These are phyloP conservation scores for Loris lydekkerianus DNA, from an alignment of 2,797 vertebrate genomes.

Conservation along the genomic window DNA sequence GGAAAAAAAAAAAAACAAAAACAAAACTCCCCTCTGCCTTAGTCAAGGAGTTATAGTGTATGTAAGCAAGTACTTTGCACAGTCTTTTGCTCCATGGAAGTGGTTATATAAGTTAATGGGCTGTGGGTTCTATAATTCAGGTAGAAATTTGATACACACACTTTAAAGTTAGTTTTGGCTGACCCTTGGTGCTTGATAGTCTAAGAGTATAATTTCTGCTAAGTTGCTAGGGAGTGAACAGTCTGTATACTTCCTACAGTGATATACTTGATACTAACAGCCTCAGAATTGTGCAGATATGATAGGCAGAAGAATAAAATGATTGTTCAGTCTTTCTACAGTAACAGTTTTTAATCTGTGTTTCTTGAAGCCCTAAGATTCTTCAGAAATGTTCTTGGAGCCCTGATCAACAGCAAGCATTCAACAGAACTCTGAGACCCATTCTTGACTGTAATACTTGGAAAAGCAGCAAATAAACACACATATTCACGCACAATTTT, in stretches of 20 bases:
- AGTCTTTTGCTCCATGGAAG: not conserved
- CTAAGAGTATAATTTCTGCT: not conserved
- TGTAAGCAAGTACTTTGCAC: accelerated
- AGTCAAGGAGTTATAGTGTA: not conserved
- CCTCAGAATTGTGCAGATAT: not conserved
- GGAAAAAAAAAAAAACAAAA: not conserved
- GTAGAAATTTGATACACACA: not conserved
- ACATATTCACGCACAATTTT: not conserved
- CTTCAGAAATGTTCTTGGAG: not conserved
- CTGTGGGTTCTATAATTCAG: not conserved
- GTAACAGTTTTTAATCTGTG: not conserved
- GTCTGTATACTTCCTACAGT: not conserved
- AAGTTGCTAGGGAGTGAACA: not conserved
- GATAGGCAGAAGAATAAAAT: not conserved
- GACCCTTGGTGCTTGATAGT: no score
- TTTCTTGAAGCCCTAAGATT: not conserved
- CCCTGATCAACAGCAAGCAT: not conserved
- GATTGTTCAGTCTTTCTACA: not conserved
- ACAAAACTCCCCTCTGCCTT: not conserved
- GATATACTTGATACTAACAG: not conserved
- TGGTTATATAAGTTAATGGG: not conserved
- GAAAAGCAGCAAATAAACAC: not conserved
- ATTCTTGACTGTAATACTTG: accelerated
- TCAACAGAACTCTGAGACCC: not conserved
- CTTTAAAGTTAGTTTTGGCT: not conserved